Evolutionary conservation across 2,888 invertebrate species (phyloP).

Genomic region (Temnothorax rugatulus): DNA sequence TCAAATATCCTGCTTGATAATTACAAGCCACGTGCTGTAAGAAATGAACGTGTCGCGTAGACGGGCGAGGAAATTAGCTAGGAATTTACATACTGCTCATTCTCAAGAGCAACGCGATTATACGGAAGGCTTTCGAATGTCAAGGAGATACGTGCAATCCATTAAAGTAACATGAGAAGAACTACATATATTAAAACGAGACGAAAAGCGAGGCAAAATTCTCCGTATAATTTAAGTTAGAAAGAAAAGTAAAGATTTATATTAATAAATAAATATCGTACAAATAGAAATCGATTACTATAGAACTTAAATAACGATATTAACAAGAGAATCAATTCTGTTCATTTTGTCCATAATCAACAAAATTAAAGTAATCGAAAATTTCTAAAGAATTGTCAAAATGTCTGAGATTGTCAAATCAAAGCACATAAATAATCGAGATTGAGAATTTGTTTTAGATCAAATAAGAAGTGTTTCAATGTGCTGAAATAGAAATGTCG

Average conservation of each 20-base stretch:
- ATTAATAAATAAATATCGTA: not conserved
- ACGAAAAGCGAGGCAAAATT: not conserved
- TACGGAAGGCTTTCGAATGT: conserved; percentile 6
- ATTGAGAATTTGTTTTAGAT: not conserved
- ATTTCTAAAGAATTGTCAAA: not conserved
- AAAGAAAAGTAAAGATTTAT: not conserved
- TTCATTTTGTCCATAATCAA: not conserved
- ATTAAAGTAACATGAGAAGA: not conserved
- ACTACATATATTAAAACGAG: not conserved
- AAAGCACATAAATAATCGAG: not conserved
- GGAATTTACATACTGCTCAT: conserved; percentile 43
- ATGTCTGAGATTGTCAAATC: not conserved
- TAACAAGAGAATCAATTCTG: not conserved
- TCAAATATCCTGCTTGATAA: conserved; percentile 53
- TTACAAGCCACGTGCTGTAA: conserved; percentile 37
- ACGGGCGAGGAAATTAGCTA: conserved; percentile 43
- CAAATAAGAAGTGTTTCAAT: too few species aligned
- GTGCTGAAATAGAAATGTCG: not conserved
- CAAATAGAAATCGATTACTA: not conserved
- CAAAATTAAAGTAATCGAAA: not conserved
- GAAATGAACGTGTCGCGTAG: conserved; percentile 38
- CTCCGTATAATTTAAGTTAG: not conserved
- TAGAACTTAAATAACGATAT: not conserved
- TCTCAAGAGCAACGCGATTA: conserved; percentile 12
- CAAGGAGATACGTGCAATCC: not conserved